Evolutionary conservation across 1,140 invertebrate species (phyloP), one percentile per base, ranked within the genome.

Genomic region (Holcopasites calliopsidis): DNA sequence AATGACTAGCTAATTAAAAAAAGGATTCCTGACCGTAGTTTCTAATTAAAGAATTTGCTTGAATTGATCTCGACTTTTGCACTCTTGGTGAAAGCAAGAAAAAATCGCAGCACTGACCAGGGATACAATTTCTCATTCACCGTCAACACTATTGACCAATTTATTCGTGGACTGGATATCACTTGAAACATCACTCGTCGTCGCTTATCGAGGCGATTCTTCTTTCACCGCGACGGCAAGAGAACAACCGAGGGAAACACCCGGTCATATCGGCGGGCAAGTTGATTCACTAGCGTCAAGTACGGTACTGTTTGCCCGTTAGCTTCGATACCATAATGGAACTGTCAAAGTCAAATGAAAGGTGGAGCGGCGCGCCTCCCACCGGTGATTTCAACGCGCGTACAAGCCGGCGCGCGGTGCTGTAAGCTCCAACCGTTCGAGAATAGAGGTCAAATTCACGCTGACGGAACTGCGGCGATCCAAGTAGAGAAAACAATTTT

Each of bases 261-360:
- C 82, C 76, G 54, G 76, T 69, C 74, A 72, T 64, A 73, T 65
- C 65, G 69, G 40, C 57, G 60, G 69, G 33, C 68, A 74, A 47
- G 62, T 74, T 69, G 82, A 77, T 74, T 84, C 78, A 72, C 75
- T 54, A 68, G 47, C 77, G 70, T 79, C 81, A 68, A 74, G 58
- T 82, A 82, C 79, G 31, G 80, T 83, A 78, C 81, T 83, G 81
- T 75, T 79, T 79, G 76, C 81, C n/a, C 81, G 81, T 83, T 83
- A 83, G 81, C 80, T 88, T 85, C 85, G 88, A 90, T 89, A 85
- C 88, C 88, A 87, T 90, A 90, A 91, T 90, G 87, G 88, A 90
- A 90, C 89, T 90, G 90, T 90, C 89, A 90, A 89, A 88, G 85
- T 87, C 84, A 86, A 78, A 82, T 79, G 80, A 78, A 83, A 83